phyloP scores from a whole-genome alignment of 2,113 vertebrate genomes.

The Pithys albifrons region DNA sequence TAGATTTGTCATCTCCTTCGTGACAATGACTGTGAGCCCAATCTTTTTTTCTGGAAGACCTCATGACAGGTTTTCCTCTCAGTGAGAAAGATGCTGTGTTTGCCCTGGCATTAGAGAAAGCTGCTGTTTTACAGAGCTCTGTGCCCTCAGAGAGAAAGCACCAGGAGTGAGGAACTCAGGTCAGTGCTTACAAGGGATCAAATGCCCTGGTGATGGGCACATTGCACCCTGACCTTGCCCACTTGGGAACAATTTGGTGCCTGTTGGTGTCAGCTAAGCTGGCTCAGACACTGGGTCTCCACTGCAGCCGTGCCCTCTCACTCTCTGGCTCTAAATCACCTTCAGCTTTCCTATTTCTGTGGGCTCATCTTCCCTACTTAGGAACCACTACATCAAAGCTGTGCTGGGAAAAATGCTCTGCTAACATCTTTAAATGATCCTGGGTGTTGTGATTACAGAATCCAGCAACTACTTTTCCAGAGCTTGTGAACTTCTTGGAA shows the following conservation, averaged over 20 bases:
- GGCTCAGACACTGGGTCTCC: neutral
- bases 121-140: accelerated
- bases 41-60: neutral
- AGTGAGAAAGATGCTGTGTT: accelerated
- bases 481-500: constrained; percentile 40
- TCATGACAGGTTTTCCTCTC: accelerated
- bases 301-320: neutral
- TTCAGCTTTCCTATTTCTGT: neutral
- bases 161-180: neutral
- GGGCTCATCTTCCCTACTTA: constrained; percentile 10
- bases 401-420: neutral
- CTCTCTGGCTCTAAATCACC: constrained; percentile 46
- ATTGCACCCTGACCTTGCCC: neutral
- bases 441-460: neutral
- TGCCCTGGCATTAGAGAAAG: neutral
- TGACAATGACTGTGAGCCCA: accelerated
- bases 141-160: neutral
- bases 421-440: neutral
- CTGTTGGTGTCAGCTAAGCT: neutral
- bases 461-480: constrained; percentile 48
- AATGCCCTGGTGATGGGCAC: neutral
- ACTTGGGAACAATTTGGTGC: accelerated
- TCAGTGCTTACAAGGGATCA: neutral
- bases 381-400: constrained; percentile 42
- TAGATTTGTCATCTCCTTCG: neutral